Conservation (phyloP, 2,113 vertebrate species). For the Bombycilla garrulus region DNA sequence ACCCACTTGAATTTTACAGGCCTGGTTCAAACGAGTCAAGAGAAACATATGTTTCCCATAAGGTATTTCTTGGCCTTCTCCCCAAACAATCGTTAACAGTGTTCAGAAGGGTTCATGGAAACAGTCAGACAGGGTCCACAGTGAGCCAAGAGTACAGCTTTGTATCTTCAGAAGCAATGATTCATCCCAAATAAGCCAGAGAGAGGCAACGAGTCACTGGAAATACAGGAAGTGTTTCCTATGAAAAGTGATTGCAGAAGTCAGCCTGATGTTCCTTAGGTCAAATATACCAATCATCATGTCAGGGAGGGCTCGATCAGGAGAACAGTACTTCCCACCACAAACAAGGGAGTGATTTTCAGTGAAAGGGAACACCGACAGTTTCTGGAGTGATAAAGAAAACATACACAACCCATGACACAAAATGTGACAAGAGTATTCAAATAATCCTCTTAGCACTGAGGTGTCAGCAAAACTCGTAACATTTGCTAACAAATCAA, state of each 20-base stretch:
- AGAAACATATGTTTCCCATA: background rate
- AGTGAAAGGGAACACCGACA: background rate
- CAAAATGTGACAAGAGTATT: background rate
- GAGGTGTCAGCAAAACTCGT: background rate
- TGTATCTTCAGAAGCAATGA: background rate
- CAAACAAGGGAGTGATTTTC: background rate
- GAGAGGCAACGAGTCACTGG: background rate
- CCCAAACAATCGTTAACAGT: accelerated
- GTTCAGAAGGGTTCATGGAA: background rate
- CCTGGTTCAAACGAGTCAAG: background rate
- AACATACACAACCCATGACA: background rate
- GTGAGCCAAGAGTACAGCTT: background rate
- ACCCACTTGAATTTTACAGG: background rate
- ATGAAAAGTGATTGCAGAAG: background rate
- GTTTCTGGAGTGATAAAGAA: background rate
- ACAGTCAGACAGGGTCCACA: background rate
- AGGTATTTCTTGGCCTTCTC: background rate
- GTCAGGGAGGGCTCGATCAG: background rate
- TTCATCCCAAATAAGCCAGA: background rate
- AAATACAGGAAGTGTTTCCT: background rate
- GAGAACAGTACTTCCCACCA: background rate
- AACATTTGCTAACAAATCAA: background rate
- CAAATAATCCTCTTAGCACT: background rate
- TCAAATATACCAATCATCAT: background rate
- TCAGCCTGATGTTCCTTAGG: background rate